Evolutionary conservation across 2,888 invertebrate species (phyloP).

Genomic region (Polymixis flavicincta): DNA sequence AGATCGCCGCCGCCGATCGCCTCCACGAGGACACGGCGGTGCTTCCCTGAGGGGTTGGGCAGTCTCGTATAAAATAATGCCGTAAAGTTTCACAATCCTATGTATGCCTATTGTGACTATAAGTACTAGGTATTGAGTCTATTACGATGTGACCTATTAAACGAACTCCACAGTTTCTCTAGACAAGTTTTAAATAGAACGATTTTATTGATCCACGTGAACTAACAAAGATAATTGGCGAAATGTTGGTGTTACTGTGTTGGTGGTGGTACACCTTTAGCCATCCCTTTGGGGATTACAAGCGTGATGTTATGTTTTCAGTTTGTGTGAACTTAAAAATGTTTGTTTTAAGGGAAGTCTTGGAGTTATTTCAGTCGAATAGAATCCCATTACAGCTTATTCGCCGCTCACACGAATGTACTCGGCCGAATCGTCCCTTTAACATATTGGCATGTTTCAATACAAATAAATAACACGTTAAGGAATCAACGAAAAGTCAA

Average conservation of each 20-base stretch:
- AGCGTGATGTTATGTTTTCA: no score
- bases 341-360: background rate
- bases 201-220: conserved; percentile 3
- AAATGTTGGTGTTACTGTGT: background rate
- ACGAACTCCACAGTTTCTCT: background rate
- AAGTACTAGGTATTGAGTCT: background rate
- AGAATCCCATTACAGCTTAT: no score
- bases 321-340: background rate
- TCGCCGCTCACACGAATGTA: no score
- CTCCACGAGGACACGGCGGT: no score
- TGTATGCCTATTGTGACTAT: background rate
- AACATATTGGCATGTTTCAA: no score
- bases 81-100: background rate
- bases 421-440: no score
- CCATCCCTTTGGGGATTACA: no score
- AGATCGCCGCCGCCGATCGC: no score
- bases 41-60: no score
- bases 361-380: background rate
- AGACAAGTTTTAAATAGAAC: conserved; percentile 5
- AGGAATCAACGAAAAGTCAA: no score
- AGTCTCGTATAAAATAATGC: background rate
- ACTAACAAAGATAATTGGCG: background rate
- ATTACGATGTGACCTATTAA: background rate
- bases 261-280: no score
- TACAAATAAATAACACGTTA: no score